Evolutionary conservation across 1,140 invertebrate genomes (phyloP), one percentile per base, ranked within the genome.

Genomic region (Portunus trituberculatus): DNA sequence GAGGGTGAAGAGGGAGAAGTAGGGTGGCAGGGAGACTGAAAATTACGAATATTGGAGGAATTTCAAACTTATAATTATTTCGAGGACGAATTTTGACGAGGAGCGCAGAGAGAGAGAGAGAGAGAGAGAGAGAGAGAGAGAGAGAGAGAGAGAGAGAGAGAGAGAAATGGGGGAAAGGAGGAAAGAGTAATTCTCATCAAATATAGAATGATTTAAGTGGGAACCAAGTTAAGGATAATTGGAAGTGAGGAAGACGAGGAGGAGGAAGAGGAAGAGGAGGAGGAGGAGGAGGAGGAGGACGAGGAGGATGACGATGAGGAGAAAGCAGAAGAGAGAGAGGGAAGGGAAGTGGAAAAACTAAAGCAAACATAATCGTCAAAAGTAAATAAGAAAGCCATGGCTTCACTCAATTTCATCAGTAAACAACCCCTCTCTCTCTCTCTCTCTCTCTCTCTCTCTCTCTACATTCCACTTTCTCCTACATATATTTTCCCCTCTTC

Each of bases 321-420:
- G 67, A 20, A 76, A 20, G 67, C 1, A 20, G 67, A 76, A 76
- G 25, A 20, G 20, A 8, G 67, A n/a, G 67, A 20, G 20, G 67
- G 67, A 76, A n/a, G 20, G 20, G 67, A n/a, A 8, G 25, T 20
- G 67, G 67, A 76, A 76, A 76, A 76, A 76, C 67, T 76, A 76
- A 76, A n/a, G 67, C 67, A 76, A 76, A 76, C 67, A 76, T 76
- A 76, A 76, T 76, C 67, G n/a, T n/a, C n/a, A 76, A 76, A 76
- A n/a, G 67, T 76, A 76, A 76, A 76, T 76, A 76, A 76, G 67
- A 76, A 76, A 76, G 20, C 20, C 20, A n/a, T 7, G 67, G n/a
- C 67, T n/a, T 76, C 67, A n/a, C 67, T 76, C 67, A 59, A 59
- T 59, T 59, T 59, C 52, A 59, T 59, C 52, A 59, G 52, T 59